Evolutionary conservation across 2,113 vertebrate genomes (phyloP).

Genomic region (Poeciliopsis turrubarensis): DNA sequence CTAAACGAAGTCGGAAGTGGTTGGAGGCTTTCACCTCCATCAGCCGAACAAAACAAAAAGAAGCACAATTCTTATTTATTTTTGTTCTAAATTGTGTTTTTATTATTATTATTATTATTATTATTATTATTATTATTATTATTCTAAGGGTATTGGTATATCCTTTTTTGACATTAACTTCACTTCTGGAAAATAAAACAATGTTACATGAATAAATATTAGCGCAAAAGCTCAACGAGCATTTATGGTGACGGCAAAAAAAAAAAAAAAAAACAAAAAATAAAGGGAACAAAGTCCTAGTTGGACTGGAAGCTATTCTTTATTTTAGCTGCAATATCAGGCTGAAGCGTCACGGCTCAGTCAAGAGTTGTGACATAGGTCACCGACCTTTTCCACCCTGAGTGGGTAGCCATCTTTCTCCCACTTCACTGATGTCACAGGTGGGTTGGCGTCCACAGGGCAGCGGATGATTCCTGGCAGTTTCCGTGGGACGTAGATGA

Average conservation of each 20-base stretch:
- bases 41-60: no score
- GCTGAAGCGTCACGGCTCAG: not conserved
- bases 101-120: no score
- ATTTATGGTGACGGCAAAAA: no score
- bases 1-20: no score
- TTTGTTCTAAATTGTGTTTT: no score
- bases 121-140: no score
- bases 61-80: no score
- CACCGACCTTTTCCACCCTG: constrained; percentile 91
- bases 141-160: not conserved
- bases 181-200: not conserved
- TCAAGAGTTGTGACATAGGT: not conserved
- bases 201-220: not conserved
- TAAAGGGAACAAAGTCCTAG: not conserved
- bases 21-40: no score
- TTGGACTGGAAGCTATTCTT: not conserved
- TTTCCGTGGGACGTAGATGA: constrained; percentile 96
- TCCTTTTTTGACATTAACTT: not conserved
- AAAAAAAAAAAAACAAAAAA: not conserved
- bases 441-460: constrained; percentile 95
- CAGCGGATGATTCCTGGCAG: constrained; percentile 98
- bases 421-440: constrained; percentile 94
- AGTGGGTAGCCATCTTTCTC: constrained; percentile 97
- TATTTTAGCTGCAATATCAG: not conserved
- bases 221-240: not conserved